These are phyloP conservation scores for Andrena fulva DNA, from an alignment of 2,888 invertebrate genomes.

Conservation along the genomic window DNA sequence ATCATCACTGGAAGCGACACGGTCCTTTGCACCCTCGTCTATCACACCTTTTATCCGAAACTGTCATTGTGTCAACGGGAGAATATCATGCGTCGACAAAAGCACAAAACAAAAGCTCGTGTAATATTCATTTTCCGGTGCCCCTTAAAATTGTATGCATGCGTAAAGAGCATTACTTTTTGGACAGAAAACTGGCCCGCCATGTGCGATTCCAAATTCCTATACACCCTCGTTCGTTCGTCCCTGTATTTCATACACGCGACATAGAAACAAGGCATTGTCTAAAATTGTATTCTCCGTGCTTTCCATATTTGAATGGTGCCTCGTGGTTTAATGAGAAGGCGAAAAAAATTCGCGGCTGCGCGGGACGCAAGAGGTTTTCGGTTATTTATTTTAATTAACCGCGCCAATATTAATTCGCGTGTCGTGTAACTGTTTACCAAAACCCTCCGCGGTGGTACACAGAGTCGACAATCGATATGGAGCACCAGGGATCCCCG, in stretches of 20 bases:
- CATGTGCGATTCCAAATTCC: not conserved
- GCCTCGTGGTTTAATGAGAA: not conserved
- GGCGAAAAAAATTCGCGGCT: not conserved
- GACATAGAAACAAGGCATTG: conserved; percentile 1
- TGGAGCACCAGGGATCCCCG: conserved; percentile 70
- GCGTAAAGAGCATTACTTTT: conserved; percentile 2
- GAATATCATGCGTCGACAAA: no score
- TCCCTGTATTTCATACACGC: not conserved
- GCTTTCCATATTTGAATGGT: not conserved
- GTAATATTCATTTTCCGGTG: not conserved
- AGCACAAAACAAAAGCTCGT: conserved; percentile 7
- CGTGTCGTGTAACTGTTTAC: conserved; percentile 62
- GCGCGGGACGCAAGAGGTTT: not conserved
- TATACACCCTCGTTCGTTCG: not conserved
- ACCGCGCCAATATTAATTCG: conserved; percentile 57
- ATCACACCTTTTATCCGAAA: no score
- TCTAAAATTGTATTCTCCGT: not conserved
- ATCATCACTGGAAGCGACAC: no score
- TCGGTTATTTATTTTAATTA: conserved; percentile 56
- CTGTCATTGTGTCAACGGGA: no score
- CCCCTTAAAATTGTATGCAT: conserved; percentile 2
- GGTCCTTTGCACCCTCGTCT: no score
- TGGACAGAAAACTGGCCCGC: not conserved
- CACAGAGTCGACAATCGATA: conserved; percentile 71
- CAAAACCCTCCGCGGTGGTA: conserved; percentile 55